Base-by-base conservation (phyloP, 2,113 vertebrate species). In the Pavo muticus region DNA sequence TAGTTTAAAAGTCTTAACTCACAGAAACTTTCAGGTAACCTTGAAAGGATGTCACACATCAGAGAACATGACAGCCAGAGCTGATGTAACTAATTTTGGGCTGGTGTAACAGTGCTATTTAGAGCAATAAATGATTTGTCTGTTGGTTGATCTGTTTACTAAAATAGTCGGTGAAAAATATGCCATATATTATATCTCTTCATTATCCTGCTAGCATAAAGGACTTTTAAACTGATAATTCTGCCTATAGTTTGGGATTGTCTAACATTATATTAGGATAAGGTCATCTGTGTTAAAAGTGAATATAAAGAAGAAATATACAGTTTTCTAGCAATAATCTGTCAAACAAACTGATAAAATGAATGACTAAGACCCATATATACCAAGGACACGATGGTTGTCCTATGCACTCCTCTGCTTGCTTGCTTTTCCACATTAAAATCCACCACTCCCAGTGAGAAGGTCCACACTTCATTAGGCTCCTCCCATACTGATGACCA, bases 21-120 rank as follows among this genome's bases (percentile, higher is more conserved):
- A 78, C 32, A 65, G 63, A 91, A 87, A 50, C 71, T 94, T 94
- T 90, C 68, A 92, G 71, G 29, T 67, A 83, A 79, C 78, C 84
- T 94, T 94, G 78, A 96, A 92, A 94, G 35, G 45, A 47, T 83
- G 50, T 91, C 40, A 85, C 0, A 14, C 50, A 42, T 76, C 79
- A 91, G n/a, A 74, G 63, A 94, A 87, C 78, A 68, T 68, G 89
- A 91, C 87, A 90, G 48, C n/a, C 40, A 80, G 64, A 74, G 59
- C 32, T 85, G 81, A 63, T 85, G 84, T 94, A 52, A 87, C 87
- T 95, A 94, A 91, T 92, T 93, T 95, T 96, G 75, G 81, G 69
- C 40, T 67, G 35, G 42, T 63, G 35, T 76, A 84, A 82, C 37
- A 78, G 32, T 59, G 24, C 74, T 93, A 64, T 93, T 95, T 90